Base-by-base conservation (phyloP, 2,797 vertebrate species). In the Petrocephalus sullivani region DNA sequence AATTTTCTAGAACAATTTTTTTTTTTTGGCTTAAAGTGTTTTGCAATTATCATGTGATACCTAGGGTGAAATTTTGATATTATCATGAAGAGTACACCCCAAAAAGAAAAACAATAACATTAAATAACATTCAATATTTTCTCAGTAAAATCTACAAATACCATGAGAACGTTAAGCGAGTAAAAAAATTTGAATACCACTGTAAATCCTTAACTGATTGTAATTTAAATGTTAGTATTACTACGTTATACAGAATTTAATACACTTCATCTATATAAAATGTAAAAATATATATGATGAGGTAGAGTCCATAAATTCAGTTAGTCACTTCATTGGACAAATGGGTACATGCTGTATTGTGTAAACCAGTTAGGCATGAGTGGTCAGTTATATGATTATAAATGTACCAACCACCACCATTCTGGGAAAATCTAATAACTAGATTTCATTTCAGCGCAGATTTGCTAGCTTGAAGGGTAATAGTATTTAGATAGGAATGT, bases 381-480 rank as follows among this genome's bases (percentile, higher is more conserved):
- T 61, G 16, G 86, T 56, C 67, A 33, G 37, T 87, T 53, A 56
- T 53, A 64, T 78, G 88, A 87, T 87, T 19, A n/a, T 28, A 12
- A 64, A 89, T 16, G 75, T 83, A 53, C 85, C 67, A 78, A 83
- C 89, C 88, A 46, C 57, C 84, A 41, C 90, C 89, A 89, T 92
- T 93, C 91, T 86, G 75, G 89, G 91, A 89, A 91, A 92, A 92
- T 92, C 90, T 88, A 93, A 92, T 93, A 93, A 87, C 88, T 54
- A 89, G 92, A 92, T 90, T 91, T 87, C 90, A 92, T 93, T 92
- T 91, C 90, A 91, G 91, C 89, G 90, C 89, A 92, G 91, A 92
- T 90, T 53, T 41, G 58, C 37, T 60, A 41, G 57, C 14, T 8
- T 33, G 46, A 14, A 85, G 83, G 85, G 90, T 82, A 89, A 89